A percentile compares a stretch with the other conserved stretches of the same genome.
Conservation (phyloP, 2,797 vertebrate genomes). For the Anas acuta region DNA sequence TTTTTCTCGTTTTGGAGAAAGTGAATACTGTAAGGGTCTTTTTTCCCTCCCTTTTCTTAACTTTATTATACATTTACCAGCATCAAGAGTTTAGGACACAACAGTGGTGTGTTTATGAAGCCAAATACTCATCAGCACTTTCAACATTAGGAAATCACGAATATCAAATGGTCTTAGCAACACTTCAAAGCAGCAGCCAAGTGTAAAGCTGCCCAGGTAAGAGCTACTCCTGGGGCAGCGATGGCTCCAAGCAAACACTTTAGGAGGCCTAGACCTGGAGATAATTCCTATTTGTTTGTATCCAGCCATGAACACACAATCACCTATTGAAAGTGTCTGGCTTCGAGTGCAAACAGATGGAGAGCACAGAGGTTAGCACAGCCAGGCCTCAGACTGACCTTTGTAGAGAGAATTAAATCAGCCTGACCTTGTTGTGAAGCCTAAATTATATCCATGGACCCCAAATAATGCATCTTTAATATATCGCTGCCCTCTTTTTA, state of each 20-base stretch:
- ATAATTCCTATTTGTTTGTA: conserved; percentile 73
- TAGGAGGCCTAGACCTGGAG: conserved; percentile 32
- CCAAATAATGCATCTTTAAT: conserved; percentile 75
- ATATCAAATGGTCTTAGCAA: not conserved
- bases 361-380: conserved; percentile 74
- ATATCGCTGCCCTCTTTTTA: conserved; percentile 72
- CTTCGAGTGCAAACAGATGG: conserved; percentile 72
- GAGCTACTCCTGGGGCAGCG: conserved; percentile 21
- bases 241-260: conserved; percentile 40
- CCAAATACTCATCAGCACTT: not conserved
- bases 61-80: not conserved
- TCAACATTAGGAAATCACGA: not conserved
- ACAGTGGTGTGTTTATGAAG: not conserved
- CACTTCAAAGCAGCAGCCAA: conserved; percentile 4
- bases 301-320: conserved; percentile 71
- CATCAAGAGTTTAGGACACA: not conserved
- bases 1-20: conserved; percentile 74
- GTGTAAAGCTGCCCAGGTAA: conserved; percentile 40
- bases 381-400: conserved; percentile 76
- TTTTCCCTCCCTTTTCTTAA: not conserved
- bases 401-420: conserved; percentile 74
- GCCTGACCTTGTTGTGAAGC: conserved; percentile 65
- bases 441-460: conserved; percentile 75
- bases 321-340: conserved; percentile 76
- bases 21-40: not conserved